Percentiles rank a stretch among this genome's conserved stretches.
phyloP scores from a whole-genome alignment of 2,113 vertebrate species.

The Stegostoma tigrinum region DNA sequence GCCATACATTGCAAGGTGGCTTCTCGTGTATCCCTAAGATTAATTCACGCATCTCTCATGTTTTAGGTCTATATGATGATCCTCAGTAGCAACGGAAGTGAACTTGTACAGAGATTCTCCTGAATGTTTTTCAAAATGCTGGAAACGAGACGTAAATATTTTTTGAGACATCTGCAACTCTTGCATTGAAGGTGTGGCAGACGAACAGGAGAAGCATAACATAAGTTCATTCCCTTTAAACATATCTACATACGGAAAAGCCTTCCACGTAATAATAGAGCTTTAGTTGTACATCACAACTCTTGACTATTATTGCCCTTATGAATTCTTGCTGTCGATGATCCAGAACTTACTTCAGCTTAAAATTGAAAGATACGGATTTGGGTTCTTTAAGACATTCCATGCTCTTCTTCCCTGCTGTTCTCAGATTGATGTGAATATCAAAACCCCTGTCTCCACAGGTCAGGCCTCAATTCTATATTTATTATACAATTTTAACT shows the following conservation, averaged over 20 bases:
- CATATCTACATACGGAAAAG: neutral
- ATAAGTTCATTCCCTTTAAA: neutral
- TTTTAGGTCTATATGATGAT: neutral
- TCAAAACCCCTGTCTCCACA: too few species aligned
- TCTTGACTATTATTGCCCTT: too few species aligned
- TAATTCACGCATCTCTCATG: neutral
- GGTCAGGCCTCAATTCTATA: too few species aligned
- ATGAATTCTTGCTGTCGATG: too few species aligned
- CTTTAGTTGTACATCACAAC: too few species aligned
- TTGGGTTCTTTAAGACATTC: too few species aligned
- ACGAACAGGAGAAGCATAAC: neutral
- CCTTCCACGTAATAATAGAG: too few species aligned
- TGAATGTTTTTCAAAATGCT: neutral
- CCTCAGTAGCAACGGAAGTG: neutral
- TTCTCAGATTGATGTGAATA: too few species aligned
- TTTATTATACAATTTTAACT: too few species aligned
- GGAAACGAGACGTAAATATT: neutral
- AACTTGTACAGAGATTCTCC: neutral
- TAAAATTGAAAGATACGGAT: too few species aligned
- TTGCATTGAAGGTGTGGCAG: neutral
- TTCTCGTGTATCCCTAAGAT: neutral
- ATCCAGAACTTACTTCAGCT: too few species aligned
- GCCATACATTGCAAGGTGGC: neutral
- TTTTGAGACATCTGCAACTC: neutral
- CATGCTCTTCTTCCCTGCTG: too few species aligned